Base-by-base conservation (phyloP, 2,888 invertebrate genomes). In the Agrochola macilenta region DNA sequence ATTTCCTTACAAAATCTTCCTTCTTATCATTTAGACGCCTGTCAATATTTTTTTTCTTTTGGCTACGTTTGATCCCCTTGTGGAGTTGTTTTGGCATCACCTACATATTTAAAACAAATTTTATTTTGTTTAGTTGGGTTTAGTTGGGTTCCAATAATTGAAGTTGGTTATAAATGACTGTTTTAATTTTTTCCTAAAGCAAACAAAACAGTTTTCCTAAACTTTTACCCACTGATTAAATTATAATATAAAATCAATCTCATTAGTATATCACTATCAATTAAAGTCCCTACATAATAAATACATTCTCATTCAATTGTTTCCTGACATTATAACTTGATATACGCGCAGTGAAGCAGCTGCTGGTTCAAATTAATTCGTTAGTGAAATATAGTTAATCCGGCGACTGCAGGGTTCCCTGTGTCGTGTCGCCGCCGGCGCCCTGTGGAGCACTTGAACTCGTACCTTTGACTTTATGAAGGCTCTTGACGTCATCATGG, bases 331-430 rank as follows among this genome's bases (percentile, higher is more conserved):
- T 20, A 5, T 74, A 71, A 81, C 39, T 58, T 52, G 49, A 83
- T 79, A 76, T 76, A 86, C 58, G 12, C 35, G 57, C 54, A 78
- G 17, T 74, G 60, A 14, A 77, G 64, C 81, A 87, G 83, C 77
- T 85, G 88, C 75, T 84, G 73, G 68, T 81, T 85, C 85, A 92
- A 93, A 94, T 94, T 92, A 94, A 93, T 94, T 93, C 90, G 93
- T 94, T 89, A 89, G 89, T 91, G 86, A 91, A 90, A 91, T 89
- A 90, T 89, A 86, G 89, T 92, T 90, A 90, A 90, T 91, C 88
- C 86, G 86, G 85, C 60, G 83, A 78, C 92, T 66, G 88, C 88
- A 86, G 91, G 91, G 92, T 85, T 86, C 84, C 83, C 83, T 88
- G 71, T 90, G 88, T 89, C 86, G 89, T 86, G 87, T 87, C 78